Evolutionary conservation across 2,888 invertebrate species (phyloP).

Genomic region (Oxytorus armatus): DNA sequence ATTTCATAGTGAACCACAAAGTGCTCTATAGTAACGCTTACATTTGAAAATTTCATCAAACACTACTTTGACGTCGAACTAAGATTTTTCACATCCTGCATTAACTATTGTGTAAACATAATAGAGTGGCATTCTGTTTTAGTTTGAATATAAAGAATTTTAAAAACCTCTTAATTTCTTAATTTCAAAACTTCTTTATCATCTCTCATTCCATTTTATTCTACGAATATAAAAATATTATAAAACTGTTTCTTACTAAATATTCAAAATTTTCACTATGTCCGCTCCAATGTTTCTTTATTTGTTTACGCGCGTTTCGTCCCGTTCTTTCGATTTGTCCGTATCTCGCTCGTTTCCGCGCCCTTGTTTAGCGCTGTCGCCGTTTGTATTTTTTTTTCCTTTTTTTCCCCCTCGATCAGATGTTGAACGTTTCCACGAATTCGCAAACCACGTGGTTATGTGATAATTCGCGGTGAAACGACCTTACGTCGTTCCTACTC

Average conservation of each 20-base stretch:
- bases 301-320: conserved; percentile 29
- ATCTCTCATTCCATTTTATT: too few relatives aligned
- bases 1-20: too few relatives aligned
- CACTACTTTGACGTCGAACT: too few relatives aligned
- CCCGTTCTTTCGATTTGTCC: conserved; percentile 16
- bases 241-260: conserved; percentile 35
- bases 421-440: conserved; percentile 58
- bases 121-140: too few relatives aligned
- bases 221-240: neutral
- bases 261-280: conserved; percentile 29
- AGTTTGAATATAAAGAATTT: too few relatives aligned
- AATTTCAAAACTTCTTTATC: too few relatives aligned
- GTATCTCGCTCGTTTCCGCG: conserved; percentile 44
- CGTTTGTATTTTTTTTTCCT: conserved; percentile 24
- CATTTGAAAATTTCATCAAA: too few relatives aligned
- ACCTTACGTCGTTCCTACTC: conserved; percentile 25
- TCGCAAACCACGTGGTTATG: conserved; percentile 60
- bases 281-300: conserved; percentile 3
- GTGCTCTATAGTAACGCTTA: too few relatives aligned
- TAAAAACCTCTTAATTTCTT: too few relatives aligned
- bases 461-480: conserved; percentile 31
- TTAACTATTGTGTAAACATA: too few relatives aligned
- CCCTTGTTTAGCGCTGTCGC: conserved; percentile 22
- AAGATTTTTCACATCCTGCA: too few relatives aligned
- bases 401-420: conserved; percentile 43